Conservation (phyloP, 2,888 invertebrate species). For the Monopis laevigella region DNA sequence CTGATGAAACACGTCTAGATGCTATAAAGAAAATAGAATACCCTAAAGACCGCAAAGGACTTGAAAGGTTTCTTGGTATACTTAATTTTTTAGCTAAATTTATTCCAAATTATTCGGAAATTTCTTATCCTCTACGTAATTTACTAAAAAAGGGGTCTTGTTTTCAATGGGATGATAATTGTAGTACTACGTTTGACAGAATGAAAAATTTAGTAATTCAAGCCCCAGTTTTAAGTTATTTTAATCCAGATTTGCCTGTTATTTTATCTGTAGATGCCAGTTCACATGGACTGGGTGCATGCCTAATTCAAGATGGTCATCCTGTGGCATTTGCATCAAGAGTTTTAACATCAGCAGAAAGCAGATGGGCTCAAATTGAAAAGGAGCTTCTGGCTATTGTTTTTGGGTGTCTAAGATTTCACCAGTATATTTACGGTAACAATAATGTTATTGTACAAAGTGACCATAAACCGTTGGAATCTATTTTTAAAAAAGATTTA, state of each 20-base stretch:
- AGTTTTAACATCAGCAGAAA: conserved; percentile 16
- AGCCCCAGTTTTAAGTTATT: conserved; percentile 15
- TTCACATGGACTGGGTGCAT: conserved; percentile 14
- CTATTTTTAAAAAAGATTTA: conserved; percentile 25
- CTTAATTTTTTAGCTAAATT: conserved; percentile 14
- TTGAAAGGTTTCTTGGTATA: too few species aligned
- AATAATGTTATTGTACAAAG: conserved; percentile 22
- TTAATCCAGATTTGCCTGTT: conserved; percentile 11
- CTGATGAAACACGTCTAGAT: too few species aligned
- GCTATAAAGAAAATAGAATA: too few species aligned
- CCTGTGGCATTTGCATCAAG: conserved; percentile 16
- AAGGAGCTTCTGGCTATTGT: conserved; percentile 20
- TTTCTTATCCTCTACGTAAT: conserved; percentile 7
- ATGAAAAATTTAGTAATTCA: conserved; percentile 3
- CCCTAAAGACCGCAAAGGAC: too few species aligned
- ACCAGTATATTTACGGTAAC: conserved; percentile 21
- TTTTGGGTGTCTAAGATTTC: conserved; percentile 18
- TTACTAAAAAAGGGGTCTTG: conserved; percentile 12
- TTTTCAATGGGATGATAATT: conserved; percentile 11
- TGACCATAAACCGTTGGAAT: conserved; percentile 29
- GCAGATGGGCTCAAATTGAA: conserved; percentile 19
- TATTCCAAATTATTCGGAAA: conserved; percentile 13
- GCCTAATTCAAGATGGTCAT: conserved; percentile 13
- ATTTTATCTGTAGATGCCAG: conserved; percentile 16
- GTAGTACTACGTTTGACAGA: conserved; percentile 11